phyloP scores from a whole-genome alignment of 2,888 invertebrate genomes.

The Netelia virgata region DNA sequence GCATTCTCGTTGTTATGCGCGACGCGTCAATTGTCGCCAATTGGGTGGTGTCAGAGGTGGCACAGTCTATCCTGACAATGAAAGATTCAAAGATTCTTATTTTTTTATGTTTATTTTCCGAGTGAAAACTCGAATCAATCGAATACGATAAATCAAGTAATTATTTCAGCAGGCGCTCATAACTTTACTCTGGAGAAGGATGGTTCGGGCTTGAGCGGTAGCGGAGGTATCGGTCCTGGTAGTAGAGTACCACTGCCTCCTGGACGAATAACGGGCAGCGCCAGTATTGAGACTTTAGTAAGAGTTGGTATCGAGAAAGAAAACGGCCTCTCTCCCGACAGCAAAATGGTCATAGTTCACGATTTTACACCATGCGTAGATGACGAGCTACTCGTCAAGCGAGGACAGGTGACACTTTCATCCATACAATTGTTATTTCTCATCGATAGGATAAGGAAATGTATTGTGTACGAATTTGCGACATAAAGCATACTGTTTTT shows the following conservation, averaged over 20 bases:
- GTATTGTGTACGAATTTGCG: constrained; percentile 20
- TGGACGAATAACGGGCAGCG: constrained; percentile 97
- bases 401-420: constrained; percentile 89
- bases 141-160: constrained; percentile 21
- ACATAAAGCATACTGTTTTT: constrained; percentile 29
- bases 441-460: too few relatives aligned
- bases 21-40: constrained; percentile 3
- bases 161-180: constrained; percentile 79
- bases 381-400: constrained; percentile 94
- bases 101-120: background rate
- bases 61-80: too few relatives aligned
- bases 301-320: constrained; percentile 97
- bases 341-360: constrained; percentile 97
- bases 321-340: constrained; percentile 95
- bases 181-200: constrained; percentile 86
- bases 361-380: constrained; percentile 98
- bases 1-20: constrained; percentile 31
- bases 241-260: constrained; percentile 92
- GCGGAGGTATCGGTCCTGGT: constrained; percentile 90
- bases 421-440: background rate
- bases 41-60: background rate
- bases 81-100: background rate
- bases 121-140: background rate
- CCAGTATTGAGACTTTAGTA: constrained; percentile 96
- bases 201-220: constrained; percentile 88